These are phyloP conservation scores for Agrotis ipsilon DNA, from an alignment of 2,888 invertebrate species.

Conservation along the genomic window DNA sequence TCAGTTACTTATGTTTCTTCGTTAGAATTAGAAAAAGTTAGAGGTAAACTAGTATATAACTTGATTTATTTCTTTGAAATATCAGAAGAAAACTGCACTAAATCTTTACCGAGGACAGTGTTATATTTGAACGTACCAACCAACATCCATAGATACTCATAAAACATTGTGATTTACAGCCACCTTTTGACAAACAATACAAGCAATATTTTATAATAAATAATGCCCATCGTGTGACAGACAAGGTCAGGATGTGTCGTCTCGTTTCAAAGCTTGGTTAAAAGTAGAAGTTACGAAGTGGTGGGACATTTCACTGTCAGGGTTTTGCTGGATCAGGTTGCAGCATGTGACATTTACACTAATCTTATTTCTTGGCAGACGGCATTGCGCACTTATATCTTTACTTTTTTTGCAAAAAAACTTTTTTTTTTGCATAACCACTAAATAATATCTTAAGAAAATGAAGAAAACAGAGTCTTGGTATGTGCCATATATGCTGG, in stretches of 20 bases:
- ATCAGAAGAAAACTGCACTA: slow-evolving; percentile 11
- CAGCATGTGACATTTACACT: slow-evolving; percentile 62
- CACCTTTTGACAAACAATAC: slow-evolving; percentile 54
- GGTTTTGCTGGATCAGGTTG: slow-evolving; percentile 72
- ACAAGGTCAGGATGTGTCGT: slow-evolving; percentile 38
- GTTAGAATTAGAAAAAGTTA: no score
- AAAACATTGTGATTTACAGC: slow-evolving; percentile 47
- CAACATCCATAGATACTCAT: slow-evolving; percentile 16
- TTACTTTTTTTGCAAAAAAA: slow-evolving; percentile 7
- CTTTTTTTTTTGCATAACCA: background rate
- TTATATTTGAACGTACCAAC: slow-evolving; percentile 11
- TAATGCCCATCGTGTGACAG: slow-evolving; percentile 47
- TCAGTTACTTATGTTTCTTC: no score
- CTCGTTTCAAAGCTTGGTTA: slow-evolving; percentile 39
- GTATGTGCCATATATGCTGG: no score
- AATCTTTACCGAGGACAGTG: slow-evolving; percentile 12
- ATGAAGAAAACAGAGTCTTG: background rate
- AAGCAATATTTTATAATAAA: slow-evolving; percentile 40
- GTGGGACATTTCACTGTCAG: slow-evolving; percentile 80
- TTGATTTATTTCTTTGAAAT: background rate
- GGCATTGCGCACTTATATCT: slow-evolving; percentile 11
- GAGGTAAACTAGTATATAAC: no score
- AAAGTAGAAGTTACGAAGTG: slow-evolving; percentile 39
- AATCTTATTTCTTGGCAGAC: slow-evolving; percentile 47
- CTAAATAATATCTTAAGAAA: background rate